phyloP scores from a whole-genome alignment of 1,140 invertebrate genomes.

The Polypedilum vanderplanki region DNA sequence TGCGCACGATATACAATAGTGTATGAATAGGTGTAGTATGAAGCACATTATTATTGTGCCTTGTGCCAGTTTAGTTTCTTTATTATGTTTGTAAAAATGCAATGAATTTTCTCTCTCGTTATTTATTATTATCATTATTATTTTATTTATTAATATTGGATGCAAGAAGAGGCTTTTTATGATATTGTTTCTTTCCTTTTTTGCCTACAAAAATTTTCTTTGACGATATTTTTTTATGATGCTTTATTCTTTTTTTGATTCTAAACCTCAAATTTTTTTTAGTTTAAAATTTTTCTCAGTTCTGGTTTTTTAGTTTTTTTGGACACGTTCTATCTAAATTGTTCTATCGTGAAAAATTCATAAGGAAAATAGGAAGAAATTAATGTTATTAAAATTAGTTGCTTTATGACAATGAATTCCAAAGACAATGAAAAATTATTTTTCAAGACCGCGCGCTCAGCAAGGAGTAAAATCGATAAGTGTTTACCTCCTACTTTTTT shows the following conservation, averaged over 20 bases:
- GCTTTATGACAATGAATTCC: no score
- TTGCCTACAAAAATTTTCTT: background rate
- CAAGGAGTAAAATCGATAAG: no score
- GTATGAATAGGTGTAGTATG: background rate
- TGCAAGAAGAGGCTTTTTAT: background rate
- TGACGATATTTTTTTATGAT: background rate
- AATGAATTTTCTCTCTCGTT: background rate
- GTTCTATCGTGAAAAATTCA: no score
- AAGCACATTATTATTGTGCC: background rate
- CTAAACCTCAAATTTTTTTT: background rate
- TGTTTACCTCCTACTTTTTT: no score
- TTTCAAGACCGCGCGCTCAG: no score
- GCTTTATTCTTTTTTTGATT: background rate
- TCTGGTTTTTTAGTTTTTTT: background rate
- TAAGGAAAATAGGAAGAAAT: no score
- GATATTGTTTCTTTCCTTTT: background rate
- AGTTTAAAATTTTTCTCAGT: background rate
- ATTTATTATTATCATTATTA: background rate
- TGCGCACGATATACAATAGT: slow-evolving; percentile 10
- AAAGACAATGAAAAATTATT: no score
- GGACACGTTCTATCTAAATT: background rate
- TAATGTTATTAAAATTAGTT: no score
- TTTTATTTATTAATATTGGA: background rate
- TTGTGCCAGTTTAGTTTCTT: background rate
- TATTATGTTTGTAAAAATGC: background rate